Conservation (phyloP, 1,140 invertebrate species). For the Orussus abietinus region DNA sequence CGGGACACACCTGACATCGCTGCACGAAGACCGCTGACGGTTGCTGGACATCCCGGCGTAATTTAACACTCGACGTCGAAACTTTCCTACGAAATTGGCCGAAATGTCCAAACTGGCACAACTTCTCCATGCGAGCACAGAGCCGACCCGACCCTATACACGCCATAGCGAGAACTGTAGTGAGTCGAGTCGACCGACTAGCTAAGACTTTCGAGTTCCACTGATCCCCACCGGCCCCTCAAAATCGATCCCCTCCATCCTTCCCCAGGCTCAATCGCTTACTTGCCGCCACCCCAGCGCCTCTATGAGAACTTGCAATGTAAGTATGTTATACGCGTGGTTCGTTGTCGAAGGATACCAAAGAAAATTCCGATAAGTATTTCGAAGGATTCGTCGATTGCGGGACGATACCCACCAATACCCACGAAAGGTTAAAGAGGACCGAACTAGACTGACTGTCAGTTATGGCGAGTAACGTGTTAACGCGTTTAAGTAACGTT, state of each 20-base stretch:
- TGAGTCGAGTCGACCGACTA: conserved; percentile 39
- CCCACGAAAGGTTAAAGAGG: no score
- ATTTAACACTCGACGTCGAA: conserved; percentile 60
- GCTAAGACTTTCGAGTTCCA: conserved; percentile 35
- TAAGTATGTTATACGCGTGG: no score
- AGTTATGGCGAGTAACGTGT: conserved; percentile 31
- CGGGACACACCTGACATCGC: conserved; percentile 29
- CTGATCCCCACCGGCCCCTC: conserved; percentile 21
- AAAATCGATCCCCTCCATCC: conserved; percentile 15
- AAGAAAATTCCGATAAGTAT: no score
- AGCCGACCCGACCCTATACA: conserved; percentile 73
- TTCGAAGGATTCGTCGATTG: no score
- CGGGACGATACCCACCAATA: no score
- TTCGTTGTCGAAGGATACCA: no score
- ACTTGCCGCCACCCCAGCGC: conserved; percentile 10
- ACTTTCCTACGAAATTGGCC: conserved; percentile 58
- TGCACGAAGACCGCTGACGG: conserved; percentile 32
- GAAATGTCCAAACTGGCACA: conserved; percentile 70
- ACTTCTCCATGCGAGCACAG: conserved; percentile 72
- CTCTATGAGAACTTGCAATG: no score
- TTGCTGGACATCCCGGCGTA: conserved; percentile 56
- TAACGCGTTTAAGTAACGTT: conserved; percentile 34
- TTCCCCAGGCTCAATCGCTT: conserved; percentile 12
- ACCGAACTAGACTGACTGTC: no score
- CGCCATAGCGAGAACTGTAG: conserved; percentile 71